Percentiles rank a stretch among this genome's conserved stretches.
These are phyloP conservation scores for Belgica antarctica DNA, from an alignment of 2,888 invertebrate genomes.

Conservation along the genomic window DNA sequence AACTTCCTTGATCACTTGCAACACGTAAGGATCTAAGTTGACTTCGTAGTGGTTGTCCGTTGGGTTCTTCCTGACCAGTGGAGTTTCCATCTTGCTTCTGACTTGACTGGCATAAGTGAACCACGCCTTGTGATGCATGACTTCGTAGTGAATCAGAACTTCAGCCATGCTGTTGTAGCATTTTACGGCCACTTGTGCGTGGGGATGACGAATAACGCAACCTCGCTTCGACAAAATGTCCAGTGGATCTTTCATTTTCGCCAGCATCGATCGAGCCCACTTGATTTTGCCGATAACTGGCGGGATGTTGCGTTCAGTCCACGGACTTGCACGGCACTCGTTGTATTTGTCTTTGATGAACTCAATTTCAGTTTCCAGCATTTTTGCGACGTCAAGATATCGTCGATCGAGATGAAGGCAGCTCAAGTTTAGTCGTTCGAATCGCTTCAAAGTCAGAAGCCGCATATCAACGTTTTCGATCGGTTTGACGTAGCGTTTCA, in stretches of 20 bases:
- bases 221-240: constrained; percentile 49
- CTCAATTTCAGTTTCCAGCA: constrained; percentile 69
- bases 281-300: constrained; percentile 76
- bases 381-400: constrained; percentile 67
- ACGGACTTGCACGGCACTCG: constrained; percentile 71
- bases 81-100: constrained; percentile 52
- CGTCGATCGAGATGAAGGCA: constrained; percentile 73
- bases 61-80: constrained; percentile 68
- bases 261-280: constrained; percentile 78
- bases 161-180: constrained; percentile 75
- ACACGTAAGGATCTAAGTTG: constrained; percentile 71
- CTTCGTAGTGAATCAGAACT: constrained; percentile 79
- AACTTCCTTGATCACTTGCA: constrained; percentile 73
- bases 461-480: constrained; percentile 58
- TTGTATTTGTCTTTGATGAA: constrained; percentile 73
- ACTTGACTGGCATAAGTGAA: constrained; percentile 71
- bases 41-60: constrained; percentile 64
- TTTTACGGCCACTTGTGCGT: constrained; percentile 71
- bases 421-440: constrained; percentile 69
- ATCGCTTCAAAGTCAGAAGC: constrained; percentile 59
- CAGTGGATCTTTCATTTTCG: constrained; percentile 74
- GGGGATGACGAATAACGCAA: constrained; percentile 61
- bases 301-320: constrained; percentile 71
- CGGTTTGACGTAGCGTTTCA: constrained; percentile 59
- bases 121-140: constrained; percentile 81